Conservation (phyloP, 2,797 vertebrate genomes). For the Eulemur rubriventer region DNA sequence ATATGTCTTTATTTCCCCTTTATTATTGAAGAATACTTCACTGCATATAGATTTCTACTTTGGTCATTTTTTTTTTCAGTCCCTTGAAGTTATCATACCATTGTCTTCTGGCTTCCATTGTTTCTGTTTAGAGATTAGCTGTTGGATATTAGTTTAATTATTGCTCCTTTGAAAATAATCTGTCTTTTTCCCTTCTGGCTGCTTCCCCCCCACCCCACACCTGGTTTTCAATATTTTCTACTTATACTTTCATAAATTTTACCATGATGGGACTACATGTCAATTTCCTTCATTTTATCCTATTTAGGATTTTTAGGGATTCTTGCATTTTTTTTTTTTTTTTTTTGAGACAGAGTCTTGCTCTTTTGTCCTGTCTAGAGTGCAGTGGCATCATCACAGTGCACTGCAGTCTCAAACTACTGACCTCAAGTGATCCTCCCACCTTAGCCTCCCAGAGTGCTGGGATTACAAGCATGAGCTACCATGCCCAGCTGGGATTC, state of each 20-base stretch:
- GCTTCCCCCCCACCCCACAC: background rate
- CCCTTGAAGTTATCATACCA: background rate
- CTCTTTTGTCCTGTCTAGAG: too few relatives aligned
- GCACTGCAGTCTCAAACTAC: too few relatives aligned
- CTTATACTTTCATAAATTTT: background rate
- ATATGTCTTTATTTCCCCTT: constrained; percentile 11
- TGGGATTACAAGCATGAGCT: too few relatives aligned
- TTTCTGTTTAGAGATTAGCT: constrained; percentile 35
- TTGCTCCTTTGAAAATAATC: background rate
- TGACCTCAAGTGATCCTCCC: too few relatives aligned
- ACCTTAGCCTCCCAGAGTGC: too few relatives aligned
- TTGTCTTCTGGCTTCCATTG: constrained; percentile 19
- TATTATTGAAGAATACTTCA: constrained; percentile 29
- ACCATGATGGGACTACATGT: background rate
- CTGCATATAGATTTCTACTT: background rate
- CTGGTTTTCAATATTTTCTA: background rate
- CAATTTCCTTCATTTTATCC: background rate
- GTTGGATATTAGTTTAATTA: background rate
- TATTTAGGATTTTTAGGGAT: background rate
- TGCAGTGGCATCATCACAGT: too few relatives aligned
- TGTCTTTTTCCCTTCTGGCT: background rate
- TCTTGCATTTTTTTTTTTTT: background rate
- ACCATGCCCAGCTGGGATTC: background rate
- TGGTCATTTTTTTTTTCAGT: background rate
- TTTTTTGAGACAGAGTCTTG: too few relatives aligned